Evolutionary conservation across 2,888 invertebrate species (phyloP).

Genomic region (Napeogenes inachia): DNA sequence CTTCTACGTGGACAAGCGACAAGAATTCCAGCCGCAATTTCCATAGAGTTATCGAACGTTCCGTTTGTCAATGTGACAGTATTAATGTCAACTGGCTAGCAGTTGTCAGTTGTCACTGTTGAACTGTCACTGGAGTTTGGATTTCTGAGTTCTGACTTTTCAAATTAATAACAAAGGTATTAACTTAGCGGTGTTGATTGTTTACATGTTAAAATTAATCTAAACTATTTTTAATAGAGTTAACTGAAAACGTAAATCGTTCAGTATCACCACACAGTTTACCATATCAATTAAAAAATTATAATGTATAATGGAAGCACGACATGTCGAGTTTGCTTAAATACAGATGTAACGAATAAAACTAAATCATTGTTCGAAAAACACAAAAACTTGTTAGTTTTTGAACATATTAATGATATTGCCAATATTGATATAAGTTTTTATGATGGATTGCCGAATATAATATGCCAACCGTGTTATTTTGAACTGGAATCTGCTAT

Average conservation of each 20-base stretch:
- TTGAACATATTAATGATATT: slow-evolving; percentile 51
- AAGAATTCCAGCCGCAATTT: too few relatives aligned
- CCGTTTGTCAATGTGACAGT: too few relatives aligned
- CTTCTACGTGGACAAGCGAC: too few relatives aligned
- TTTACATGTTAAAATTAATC: too few relatives aligned
- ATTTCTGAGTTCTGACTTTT: too few relatives aligned
- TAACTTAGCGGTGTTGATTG: too few relatives aligned
- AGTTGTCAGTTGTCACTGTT: too few relatives aligned
- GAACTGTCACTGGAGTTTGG: too few relatives aligned
- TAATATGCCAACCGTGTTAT: slow-evolving; percentile 56
- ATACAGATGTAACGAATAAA: slow-evolving; percentile 34
- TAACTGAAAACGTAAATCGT: neutral
- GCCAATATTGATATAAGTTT: slow-evolving; percentile 49
- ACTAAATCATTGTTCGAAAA: slow-evolving; percentile 51
- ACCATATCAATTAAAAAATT: neutral
- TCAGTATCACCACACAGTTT: neutral
- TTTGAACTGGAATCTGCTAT: slow-evolving; percentile 52
- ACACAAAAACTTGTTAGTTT: slow-evolving; percentile 46
- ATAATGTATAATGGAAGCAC: slow-evolving; percentile 19
- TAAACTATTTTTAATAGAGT: slow-evolving; percentile 1
- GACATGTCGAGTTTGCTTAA: slow-evolving; percentile 55
- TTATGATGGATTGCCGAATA: slow-evolving; percentile 55
- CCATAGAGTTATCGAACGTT: too few relatives aligned
- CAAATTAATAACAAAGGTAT: too few relatives aligned
- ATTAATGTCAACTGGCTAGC: too few relatives aligned